phyloP scores from a whole-genome alignment of 2,888 invertebrate species.

The Luperina testacea region DNA sequence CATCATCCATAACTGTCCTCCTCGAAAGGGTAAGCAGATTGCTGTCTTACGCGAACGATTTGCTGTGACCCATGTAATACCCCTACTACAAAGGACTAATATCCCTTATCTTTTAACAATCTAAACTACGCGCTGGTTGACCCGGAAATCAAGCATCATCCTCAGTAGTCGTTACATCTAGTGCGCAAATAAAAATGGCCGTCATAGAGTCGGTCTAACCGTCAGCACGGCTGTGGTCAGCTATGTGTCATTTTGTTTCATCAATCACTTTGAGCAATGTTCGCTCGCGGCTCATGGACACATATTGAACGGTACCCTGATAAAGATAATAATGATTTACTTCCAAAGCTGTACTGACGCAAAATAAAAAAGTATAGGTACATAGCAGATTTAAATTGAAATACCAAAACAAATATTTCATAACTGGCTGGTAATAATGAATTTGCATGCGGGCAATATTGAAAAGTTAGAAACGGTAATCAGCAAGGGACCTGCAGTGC shows the following conservation, averaged over 20 bases:
- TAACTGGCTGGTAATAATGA: background rate
- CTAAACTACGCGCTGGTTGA: background rate
- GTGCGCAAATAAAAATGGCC: constrained; percentile 39
- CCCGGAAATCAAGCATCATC: background rate
- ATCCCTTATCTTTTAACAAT: background rate
- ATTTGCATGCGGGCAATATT: background rate
- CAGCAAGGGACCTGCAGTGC: background rate
- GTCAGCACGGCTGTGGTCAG: constrained; percentile 24
- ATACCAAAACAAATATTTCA: constrained; percentile 15
- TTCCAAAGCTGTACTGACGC: background rate
- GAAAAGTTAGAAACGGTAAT: constrained; percentile 13
- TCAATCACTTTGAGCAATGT: constrained; percentile 43
- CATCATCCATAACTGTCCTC: background rate
- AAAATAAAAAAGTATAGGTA: background rate
- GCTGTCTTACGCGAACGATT: background rate
- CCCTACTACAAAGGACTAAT: background rate
- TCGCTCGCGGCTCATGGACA: constrained; percentile 4
- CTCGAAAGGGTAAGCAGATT: background rate
- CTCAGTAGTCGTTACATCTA: constrained; percentile 10
- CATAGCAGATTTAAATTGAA: background rate
- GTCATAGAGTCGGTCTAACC: constrained; percentile 18
- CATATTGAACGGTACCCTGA: constrained; percentile 18
- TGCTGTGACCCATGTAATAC: background rate
- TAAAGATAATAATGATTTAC: constrained; percentile 35
- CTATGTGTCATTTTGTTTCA: constrained; percentile 49